phyloP scores from a whole-genome alignment of 2,797 vertebrate species.

The Typhlichthys subterraneus region DNA sequence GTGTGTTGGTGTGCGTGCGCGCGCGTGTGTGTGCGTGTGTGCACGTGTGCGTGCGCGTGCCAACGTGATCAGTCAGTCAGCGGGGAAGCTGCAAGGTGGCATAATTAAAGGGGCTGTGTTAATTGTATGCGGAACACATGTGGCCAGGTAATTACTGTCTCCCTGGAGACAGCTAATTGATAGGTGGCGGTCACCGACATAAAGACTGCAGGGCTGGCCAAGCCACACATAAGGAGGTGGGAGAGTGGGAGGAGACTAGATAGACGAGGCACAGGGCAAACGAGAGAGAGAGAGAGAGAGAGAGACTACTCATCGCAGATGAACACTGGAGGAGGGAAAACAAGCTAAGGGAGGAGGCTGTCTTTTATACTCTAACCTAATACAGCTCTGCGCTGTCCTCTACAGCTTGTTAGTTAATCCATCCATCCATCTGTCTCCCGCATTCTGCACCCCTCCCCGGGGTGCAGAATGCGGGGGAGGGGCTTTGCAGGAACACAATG shows the following conservation, averaged over 20 bases:
- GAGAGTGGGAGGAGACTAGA: conserved; percentile 40
- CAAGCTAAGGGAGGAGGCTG: not conserved
- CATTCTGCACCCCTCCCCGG: conserved; percentile 21
- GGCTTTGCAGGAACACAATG: conserved; percentile 54
- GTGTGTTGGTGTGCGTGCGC: not conserved
- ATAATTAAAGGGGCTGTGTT: conserved; percentile 74
- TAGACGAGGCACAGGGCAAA: conserved; percentile 9
- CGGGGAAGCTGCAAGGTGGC: conserved; percentile 63
- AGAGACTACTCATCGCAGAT: not conserved
- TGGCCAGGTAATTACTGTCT: conserved; percentile 77
- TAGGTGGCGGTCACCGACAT: conserved; percentile 61
- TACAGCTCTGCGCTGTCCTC: conserved; percentile 8
- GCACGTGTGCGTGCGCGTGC: not conserved
- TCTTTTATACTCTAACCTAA: conserved; percentile 6
- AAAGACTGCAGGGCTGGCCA: conserved; percentile 8
- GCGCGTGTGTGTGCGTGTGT: conserved; percentile 10
- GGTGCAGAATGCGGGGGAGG: conserved; percentile 26
- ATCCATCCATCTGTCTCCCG: conserved; percentile 33
- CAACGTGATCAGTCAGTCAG: conserved; percentile 63
- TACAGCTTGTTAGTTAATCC: conserved; percentile 35
- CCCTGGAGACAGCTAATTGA: conserved; percentile 75
- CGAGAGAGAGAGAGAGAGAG: conserved; percentile 21
- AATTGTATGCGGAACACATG: conserved; percentile 77
- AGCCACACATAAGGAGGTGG: not conserved
- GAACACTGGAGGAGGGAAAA: not conserved